phyloP scores from a whole-genome alignment of 53 echinoderm and acorn worm genomes.

The Pentamera pediparva region DNA sequence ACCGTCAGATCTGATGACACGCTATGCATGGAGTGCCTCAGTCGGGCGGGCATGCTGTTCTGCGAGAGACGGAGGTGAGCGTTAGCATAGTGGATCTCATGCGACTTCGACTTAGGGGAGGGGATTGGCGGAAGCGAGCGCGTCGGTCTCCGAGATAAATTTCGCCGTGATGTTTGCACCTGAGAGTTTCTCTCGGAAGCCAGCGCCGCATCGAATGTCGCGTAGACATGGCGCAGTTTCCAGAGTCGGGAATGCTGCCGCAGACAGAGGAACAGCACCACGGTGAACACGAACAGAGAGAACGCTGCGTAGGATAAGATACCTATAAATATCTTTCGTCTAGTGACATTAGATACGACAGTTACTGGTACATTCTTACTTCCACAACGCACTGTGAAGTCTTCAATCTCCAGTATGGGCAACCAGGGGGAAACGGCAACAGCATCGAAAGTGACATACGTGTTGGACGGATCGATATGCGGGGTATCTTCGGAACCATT shows the following conservation, averaged over 20 bases:
- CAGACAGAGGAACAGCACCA: neutral
- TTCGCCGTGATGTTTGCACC: neutral
- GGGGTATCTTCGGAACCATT: too few relatives aligned
- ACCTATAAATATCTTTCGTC: too few relatives aligned
- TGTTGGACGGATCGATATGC: too few relatives aligned
- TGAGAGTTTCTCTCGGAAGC: neutral
- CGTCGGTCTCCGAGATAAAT: neutral
- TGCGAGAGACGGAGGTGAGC: neutral
- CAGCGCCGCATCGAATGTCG: neutral
- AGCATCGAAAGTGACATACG: too few relatives aligned
- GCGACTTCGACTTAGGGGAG: neutral
- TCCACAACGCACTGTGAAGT: neutral
- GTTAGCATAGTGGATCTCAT: neutral
- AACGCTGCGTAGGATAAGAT: neutral
- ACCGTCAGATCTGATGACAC: neutral
- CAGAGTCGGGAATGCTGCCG: neutral
- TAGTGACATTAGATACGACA: too few relatives aligned
- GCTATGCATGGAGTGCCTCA: neutral
- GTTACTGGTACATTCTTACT: too few relatives aligned
- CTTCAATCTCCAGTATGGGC: too few relatives aligned
- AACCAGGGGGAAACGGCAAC: too few relatives aligned
- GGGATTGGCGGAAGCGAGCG: neutral
- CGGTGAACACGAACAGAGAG: neutral
- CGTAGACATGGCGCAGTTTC: constrained; percentile 8
- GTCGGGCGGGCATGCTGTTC: neutral